A percentile compares a stretch with the other conserved stretches of the same genome.
phyloP scores from a whole-genome alignment of 2,113 vertebrate species.

The Actinemys pallida region DNA sequence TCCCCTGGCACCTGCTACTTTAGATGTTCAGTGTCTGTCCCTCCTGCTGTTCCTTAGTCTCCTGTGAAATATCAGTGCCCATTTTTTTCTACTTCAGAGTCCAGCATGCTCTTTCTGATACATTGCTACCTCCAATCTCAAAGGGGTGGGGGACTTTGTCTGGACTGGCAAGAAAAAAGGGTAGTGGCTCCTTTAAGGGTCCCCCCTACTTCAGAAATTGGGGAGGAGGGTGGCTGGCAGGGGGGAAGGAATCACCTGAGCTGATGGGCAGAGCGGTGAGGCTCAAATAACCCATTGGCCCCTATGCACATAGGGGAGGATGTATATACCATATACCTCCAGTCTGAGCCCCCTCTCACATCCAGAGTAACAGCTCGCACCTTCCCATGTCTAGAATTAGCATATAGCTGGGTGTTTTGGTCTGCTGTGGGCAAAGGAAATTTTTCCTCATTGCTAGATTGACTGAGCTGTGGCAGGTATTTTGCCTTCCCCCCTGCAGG shows the following conservation, averaged over 20 bases:
- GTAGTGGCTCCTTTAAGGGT: not conserved
- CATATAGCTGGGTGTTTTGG: not conserved
- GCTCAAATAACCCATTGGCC: not conserved
- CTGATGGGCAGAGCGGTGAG: not conserved
- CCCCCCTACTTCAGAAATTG: not conserved
- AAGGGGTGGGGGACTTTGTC: not conserved
- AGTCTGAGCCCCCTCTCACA: not conserved
- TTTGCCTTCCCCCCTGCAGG: not conserved
- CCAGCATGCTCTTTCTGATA: not conserved
- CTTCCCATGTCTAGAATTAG: not conserved
- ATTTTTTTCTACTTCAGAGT: not conserved
- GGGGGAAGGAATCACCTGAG: not conserved
- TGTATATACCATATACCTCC: not conserved
- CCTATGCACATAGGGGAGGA: not conserved
- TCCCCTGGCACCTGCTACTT: not conserved
- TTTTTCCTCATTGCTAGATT: not conserved
- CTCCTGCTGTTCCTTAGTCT: not conserved
- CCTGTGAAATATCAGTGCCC: not conserved
- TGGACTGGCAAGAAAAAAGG: not conserved
- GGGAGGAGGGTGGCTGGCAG: too few relatives aligned
- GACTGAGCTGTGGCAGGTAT: not conserved
- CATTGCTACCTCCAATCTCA: not conserved
- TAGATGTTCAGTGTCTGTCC: not conserved
- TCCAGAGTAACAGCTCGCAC: not conserved
- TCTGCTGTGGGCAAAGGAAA: not conserved